A percentile compares a stretch with the other conserved stretches of the same genome.
phyloP scores from a whole-genome alignment of 1,140 invertebrate genomes.

The Semibalanus balanoides region DNA sequence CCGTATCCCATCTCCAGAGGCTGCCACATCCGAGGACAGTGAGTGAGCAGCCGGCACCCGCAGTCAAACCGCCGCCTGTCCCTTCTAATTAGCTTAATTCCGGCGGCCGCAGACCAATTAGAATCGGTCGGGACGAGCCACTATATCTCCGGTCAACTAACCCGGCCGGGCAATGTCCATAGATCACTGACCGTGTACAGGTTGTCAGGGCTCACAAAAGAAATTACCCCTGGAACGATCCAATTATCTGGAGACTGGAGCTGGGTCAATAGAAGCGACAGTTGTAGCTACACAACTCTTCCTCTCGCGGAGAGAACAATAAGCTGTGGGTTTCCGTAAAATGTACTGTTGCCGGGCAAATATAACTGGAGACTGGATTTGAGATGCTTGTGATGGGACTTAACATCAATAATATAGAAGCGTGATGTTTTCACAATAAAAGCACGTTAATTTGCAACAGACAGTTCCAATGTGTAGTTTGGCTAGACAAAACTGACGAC shows the following conservation, averaged over 20 bases:
- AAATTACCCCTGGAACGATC: background rate
- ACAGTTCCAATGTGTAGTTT: too few species aligned
- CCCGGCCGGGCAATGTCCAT: background rate
- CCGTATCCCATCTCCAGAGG: too few species aligned
- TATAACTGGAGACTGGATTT: too few species aligned
- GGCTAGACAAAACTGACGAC: too few species aligned
- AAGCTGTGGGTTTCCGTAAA: background rate
- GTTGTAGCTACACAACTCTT: background rate
- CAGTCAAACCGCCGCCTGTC: too few species aligned
- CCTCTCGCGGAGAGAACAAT: background rate
- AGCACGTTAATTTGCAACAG: background rate
- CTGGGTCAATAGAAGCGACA: background rate
- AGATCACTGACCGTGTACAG: background rate
- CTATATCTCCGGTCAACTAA: background rate
- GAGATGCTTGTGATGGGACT: too few species aligned
- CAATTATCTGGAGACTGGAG: background rate
- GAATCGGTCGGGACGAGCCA: background rate
- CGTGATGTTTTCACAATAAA: too few species aligned
- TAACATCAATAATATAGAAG: too few species aligned
- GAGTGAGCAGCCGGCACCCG: too few species aligned
- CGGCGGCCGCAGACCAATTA: background rate
- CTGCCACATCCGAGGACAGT: background rate
- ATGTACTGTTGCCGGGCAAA: too few species aligned
- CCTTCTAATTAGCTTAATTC: background rate
- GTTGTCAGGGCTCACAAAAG: background rate